Percentiles rank a stretch among this genome's conserved stretches.
phyloP scores from a whole-genome alignment of 2,888 invertebrate species.

The Bedellia somnulentella region DNA sequence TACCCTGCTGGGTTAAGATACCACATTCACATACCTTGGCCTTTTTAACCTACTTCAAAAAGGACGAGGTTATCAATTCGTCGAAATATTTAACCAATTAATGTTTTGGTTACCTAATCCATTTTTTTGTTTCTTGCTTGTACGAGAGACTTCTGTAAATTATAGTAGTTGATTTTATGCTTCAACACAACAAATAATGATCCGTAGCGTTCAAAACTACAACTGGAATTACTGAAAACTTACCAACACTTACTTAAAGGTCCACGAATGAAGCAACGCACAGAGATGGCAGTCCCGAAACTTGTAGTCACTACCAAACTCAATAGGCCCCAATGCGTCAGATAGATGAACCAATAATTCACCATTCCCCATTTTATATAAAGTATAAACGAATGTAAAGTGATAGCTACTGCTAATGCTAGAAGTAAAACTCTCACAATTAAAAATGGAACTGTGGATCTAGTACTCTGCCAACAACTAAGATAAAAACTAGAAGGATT shows the following conservation, averaged over 20 bases:
- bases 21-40: no score
- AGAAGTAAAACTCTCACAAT: constrained; percentile 35
- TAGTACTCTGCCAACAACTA: constrained; percentile 40
- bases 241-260: constrained; percentile 51
- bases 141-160: no score
- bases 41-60: no score
- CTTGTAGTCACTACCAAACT: constrained; percentile 28
- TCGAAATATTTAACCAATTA: no score
- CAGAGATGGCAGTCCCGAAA: constrained; percentile 33
- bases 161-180: no score
- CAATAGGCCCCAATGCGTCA: constrained; percentile 57
- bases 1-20: no score
- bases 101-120: no score
- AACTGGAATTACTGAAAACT: no score
- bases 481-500: constrained; percentile 38
- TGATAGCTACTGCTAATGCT: constrained; percentile 27
- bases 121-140: no score
- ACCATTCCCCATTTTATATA: constrained; percentile 22
- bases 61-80: no score
- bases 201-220: no score
- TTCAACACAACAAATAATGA: no score
- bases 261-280: constrained; percentile 32
- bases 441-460: constrained; percentile 35
- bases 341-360: constrained; percentile 50
- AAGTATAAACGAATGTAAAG: constrained; percentile 26